Evolutionary conservation across 1,140 invertebrate genomes (phyloP).

Genomic region (Proctacanthus coquilletti): DNA sequence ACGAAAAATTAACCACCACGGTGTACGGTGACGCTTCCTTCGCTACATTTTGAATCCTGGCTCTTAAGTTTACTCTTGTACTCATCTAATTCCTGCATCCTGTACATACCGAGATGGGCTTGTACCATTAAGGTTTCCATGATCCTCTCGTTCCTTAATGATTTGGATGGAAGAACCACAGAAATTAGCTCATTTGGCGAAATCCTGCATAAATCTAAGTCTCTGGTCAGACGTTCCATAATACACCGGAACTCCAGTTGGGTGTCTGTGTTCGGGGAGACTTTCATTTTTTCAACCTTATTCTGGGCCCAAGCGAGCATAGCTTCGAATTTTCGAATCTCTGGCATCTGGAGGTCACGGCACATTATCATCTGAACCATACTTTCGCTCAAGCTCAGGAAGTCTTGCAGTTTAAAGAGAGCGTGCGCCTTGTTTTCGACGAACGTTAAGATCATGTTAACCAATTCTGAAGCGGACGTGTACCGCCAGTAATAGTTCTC

Average conservation of each 20-base stretch:
- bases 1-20: conserved; percentile 24
- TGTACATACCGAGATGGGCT: conserved; percentile 82
- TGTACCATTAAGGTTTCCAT: conserved; percentile 86
- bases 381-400: conserved; percentile 75
- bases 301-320: conserved; percentile 81
- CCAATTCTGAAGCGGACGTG: conserved; percentile 79
- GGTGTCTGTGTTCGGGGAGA: conserved; percentile 60
- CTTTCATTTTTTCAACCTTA: conserved; percentile 53
- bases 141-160: conserved; percentile 83
- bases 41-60: conserved; percentile 71
- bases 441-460: conserved; percentile 87
- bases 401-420: conserved; percentile 69
- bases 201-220: conserved; percentile 80
- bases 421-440: conserved; percentile 70
- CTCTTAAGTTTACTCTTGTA: conserved; percentile 73
- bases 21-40: conserved; percentile 35
- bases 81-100: conserved; percentile 77
- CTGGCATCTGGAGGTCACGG: conserved; percentile 66
- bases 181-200: conserved; percentile 85
- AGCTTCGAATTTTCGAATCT: conserved; percentile 85
- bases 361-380: conserved; percentile 94
- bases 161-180: conserved; percentile 81
- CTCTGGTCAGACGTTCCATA: conserved; percentile 76
- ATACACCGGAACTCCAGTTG: conserved; percentile 82
- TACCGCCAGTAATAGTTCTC: conserved; percentile 95